A percentile compares a stretch with the other conserved stretches of the same genome.
phyloP scores from a whole-genome alignment of 2,113 vertebrate species.

The Oxygymnocypris stewartii region DNA sequence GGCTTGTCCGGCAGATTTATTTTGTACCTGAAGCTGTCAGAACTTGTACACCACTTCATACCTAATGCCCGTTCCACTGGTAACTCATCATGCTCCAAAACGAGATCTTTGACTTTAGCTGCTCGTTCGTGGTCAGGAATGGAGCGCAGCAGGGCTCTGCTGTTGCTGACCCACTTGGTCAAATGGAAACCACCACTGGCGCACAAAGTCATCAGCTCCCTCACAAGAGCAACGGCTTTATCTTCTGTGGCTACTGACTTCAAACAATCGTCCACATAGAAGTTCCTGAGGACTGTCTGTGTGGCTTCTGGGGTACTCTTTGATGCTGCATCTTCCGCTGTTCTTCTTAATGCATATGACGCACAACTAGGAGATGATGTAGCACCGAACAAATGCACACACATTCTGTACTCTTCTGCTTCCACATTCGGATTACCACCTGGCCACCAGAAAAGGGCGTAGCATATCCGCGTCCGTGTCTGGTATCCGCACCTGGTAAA shows the following conservation, averaged over 20 bases:
- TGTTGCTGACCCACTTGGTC: slow-evolving; percentile 40
- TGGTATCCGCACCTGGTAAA: slow-evolving; percentile 32
- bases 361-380: slow-evolving; percentile 20
- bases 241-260: slow-evolving; percentile 23
- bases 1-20: not conserved
- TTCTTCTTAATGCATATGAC: slow-evolving; percentile 20
- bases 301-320: not conserved
- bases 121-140: slow-evolving; percentile 2
- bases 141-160: not conserved
- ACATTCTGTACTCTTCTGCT: slow-evolving; percentile 28
- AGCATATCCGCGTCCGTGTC: not conserved
- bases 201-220: not conserved
- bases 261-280: slow-evolving; percentile 46
- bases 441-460: slow-evolving; percentile 48
- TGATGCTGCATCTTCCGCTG: slow-evolving; percentile 14
- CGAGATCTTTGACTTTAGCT: not conserved
- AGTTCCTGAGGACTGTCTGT: slow-evolving; percentile 21
- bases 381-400: slow-evolving; percentile 34
- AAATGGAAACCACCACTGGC: slow-evolving; percentile 29
- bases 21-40: not conserved
- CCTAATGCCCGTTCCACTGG: not conserved
- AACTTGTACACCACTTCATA: not conserved
- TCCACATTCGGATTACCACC: not conserved
- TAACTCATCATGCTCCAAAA: not conserved
- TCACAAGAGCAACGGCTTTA: not conserved